Conservation (phyloP, 1,140 invertebrate species). For the Thaumatotibia leucotreta region DNA sequence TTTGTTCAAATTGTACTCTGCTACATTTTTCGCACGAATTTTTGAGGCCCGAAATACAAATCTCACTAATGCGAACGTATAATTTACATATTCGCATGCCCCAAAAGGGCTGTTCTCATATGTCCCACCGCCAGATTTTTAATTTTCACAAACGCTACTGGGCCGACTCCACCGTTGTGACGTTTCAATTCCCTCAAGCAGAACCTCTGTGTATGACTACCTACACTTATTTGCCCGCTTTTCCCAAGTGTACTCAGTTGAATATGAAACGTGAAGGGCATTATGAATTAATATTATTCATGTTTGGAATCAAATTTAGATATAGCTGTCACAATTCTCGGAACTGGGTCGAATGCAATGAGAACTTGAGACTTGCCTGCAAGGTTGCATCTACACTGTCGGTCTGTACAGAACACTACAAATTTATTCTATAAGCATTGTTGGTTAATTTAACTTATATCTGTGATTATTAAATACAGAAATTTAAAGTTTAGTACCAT, state of each 20-base stretch:
- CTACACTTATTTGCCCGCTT: not conserved
- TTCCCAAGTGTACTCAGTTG: not conserved
- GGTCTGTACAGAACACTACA: not conserved
- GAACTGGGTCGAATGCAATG: slow-evolving; percentile 32
- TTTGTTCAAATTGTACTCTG: not conserved
- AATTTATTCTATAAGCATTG: no score
- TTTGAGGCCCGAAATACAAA: not conserved
- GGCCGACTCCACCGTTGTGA: not conserved
- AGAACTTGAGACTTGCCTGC: slow-evolving; percentile 21
- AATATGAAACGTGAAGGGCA: not conserved
- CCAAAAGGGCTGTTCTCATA: not conserved
- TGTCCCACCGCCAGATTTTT: not conserved
- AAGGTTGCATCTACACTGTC: not conserved
- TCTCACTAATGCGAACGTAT: not conserved
- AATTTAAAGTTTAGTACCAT: no score
- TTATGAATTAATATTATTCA: not conserved
- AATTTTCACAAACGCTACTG: not conserved
- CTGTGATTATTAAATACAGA: no score
- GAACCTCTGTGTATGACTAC: not conserved
- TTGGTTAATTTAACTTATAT: no score
- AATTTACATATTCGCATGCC: not conserved
- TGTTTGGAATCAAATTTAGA: not conserved
- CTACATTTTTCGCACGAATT: not conserved
- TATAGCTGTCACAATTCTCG: slow-evolving; percentile 11
- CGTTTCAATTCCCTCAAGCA: slow-evolving; percentile 8